Evolutionary conservation across 2,888 invertebrate species (phyloP), one percentile per base, ranked within the genome.

Genomic region (Sarcophaga rosellei): DNA sequence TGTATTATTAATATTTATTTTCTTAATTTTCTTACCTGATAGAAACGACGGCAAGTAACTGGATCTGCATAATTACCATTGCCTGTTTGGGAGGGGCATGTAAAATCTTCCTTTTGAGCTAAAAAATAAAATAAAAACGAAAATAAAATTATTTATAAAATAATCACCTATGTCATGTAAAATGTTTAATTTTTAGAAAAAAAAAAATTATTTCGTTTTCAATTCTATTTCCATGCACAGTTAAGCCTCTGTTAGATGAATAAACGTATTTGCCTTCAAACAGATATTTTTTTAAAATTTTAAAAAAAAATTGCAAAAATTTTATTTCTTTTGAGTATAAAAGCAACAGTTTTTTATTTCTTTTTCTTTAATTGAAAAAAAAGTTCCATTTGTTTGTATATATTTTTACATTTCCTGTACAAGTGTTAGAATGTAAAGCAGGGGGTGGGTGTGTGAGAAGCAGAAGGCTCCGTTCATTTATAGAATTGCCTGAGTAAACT

Each of bases 51-150:
- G 92, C 98, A 98, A 53, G 97, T 97, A 69, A 95, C 96, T 15
- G 98, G 98, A 94, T 98, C 98, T 23, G 98, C 98, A 91, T 96
- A 98, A 92, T 97, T 97, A 85, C 97, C 97, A 93, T 97, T 98
- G 86, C 96, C 97, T 89, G 95, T 95, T 69, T 95, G 95, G 92
- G 96, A 95, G n/a, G 97, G 97, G 92, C 98, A 98, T 85, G 94
- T 94, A 90, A 96, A 98, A 73, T 96, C 96, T 89, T 95, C 95
- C 85, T 93, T 90, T 90, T 92, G 92, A 35, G 90, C 92, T 92
- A 86, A 1, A 89, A 88, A 78, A 35, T 35, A 65, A 57, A 84
- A 76, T 25, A 25, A 35, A 35, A 35, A 35, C 35, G 6, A 35
- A 25, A 35, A 35, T 68, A 66, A 62, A 59, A 72, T 12, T 10